phyloP scores from a whole-genome alignment of 2,888 invertebrate species.

The Drosophila antonietae region DNA sequence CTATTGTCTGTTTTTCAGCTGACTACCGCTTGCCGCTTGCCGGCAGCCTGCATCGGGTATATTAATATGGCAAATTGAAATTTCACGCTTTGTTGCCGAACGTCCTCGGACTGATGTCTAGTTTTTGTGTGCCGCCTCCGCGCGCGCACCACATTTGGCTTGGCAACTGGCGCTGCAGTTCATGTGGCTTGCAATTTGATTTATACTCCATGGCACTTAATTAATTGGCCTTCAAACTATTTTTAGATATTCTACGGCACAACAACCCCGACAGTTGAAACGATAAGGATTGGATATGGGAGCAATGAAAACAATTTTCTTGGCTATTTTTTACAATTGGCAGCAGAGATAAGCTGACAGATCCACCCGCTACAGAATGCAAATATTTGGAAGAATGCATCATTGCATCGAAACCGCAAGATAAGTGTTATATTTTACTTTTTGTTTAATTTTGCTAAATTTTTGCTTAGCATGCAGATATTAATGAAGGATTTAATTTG shows the following conservation, averaged over 20 bases:
- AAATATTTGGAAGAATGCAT: background rate
- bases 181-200: slow-evolving; percentile 21
- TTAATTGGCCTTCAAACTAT: slow-evolving; percentile 17
- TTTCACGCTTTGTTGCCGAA: slow-evolving; percentile 62
- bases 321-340: background rate
- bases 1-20: slow-evolving; percentile 50
- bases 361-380: background rate
- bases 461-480: too few relatives aligned
- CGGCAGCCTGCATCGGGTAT: slow-evolving; percentile 45
- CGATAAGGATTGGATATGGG: background rate
- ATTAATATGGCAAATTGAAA: slow-evolving; percentile 79
- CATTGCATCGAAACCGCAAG: background rate
- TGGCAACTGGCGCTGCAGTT: background rate
- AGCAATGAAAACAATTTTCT: background rate
- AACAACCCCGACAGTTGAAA: background rate
- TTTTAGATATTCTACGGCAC: slow-evolving; percentile 2
- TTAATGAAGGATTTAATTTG: too few relatives aligned
- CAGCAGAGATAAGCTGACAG: background rate
- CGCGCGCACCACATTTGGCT: background rate
- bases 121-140: slow-evolving; percentile 16
- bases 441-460: background rate
- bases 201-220: slow-evolving; percentile 13
- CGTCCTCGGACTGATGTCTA: slow-evolving; percentile 4
- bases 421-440: background rate
- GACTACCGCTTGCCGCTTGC: slow-evolving; percentile 9